phyloP scores from a whole-genome alignment of 1,140 invertebrate species.

The Formica exsecta region DNA sequence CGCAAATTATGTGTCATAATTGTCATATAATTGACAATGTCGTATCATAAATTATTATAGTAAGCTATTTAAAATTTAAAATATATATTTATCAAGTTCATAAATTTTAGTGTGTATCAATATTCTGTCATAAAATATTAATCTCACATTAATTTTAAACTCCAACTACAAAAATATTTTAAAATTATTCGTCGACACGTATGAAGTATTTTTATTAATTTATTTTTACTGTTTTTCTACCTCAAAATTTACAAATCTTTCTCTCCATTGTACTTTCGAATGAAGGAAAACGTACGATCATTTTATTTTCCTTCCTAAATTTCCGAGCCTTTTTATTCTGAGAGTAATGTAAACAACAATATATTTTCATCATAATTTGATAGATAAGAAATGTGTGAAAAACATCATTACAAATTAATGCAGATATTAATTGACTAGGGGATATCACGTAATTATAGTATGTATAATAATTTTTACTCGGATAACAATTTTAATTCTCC shows the following conservation, averaged over 20 bases:
- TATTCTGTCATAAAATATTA: background rate
- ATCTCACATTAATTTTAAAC: background rate
- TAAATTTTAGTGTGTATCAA: background rate
- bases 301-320: background rate
- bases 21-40: background rate
- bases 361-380: background rate
- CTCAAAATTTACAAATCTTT: constrained; percentile 8
- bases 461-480: no score
- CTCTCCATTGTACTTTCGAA: background rate
- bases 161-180: background rate
- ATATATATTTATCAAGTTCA: background rate
- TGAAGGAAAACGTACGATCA: background rate
- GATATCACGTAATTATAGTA: no score
- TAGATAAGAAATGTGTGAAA: background rate
- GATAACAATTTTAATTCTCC: background rate
- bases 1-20: no score
- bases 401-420: background rate
- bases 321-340: background rate
- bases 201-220: background rate
- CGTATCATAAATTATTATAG: constrained; percentile 11
- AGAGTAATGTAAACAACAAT: background rate
- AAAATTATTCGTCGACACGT: background rate
- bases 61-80: background rate
- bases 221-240: background rate
- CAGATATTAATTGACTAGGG: background rate